Base-by-base conservation (phyloP, 2,888 invertebrate genomes). In the Stramonita haemastoma region DNA sequence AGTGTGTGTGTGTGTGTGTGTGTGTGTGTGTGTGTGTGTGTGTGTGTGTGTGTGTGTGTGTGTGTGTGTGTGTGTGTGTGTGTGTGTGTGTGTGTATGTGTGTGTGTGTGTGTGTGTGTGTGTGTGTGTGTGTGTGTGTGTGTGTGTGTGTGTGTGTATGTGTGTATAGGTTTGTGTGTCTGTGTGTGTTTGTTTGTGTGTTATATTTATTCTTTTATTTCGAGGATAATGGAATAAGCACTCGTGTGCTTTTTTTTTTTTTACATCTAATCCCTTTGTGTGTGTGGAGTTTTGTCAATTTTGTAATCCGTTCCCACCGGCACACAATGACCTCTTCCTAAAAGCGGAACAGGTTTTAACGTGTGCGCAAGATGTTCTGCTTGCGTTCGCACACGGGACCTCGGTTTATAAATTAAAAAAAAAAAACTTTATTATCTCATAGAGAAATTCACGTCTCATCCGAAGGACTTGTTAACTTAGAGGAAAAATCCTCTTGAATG, bases 1-100 rank as follows among this genome's bases (percentile, higher is more conserved):
- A 70, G 19, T 13, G 15, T 70, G 15, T 70, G 70, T 22, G 15
- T 15, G 66, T 29, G 66, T 66, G 87, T 22, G 87, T 66, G 66
- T 29, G 66, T 15, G 87, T 66, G 29, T 15, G 87, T 70, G 87
- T 34, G 70, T 36, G 87, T 26, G 34, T 73, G 70, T 34, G 46
- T 34, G 73, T 70, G 87, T 34, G 70, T 34, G 87, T 70, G 87
- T 34, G 70, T 70, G 87, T 34, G 66, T 36, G 87, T 34, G 73
- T 66, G 66, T 19, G 70, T 32, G 87, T 19, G 87, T 46, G 70
- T 17, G 70, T 32, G 87, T n/a, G 66, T 32, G 70, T 22, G 73
- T 36, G 73, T 19, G 66, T 29, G 87, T 22, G 36, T 66, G 70
- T 29, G 70, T 29, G 36, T 19, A 34, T 17, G 66, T 13, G 66